Conservation (phyloP, 2,888 invertebrate genomes). For the Synergus laeviventris region DNA sequence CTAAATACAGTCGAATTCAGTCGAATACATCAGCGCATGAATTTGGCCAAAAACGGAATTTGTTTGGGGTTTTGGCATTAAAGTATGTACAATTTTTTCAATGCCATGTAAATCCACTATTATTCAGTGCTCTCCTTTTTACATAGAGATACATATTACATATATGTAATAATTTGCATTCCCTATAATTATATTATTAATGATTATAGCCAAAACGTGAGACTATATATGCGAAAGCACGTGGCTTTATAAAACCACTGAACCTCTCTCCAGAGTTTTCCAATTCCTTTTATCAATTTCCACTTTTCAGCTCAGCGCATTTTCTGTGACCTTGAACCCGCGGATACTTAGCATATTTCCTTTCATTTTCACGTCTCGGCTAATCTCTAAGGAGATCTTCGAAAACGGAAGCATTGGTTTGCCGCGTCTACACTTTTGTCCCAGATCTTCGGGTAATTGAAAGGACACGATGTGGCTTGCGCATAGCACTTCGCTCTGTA, state of each 20-base stretch:
- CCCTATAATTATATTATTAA: too few species aligned
- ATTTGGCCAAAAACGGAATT: too few species aligned
- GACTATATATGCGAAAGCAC: background rate
- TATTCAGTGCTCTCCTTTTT: too few species aligned
- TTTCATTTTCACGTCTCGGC: conserved; percentile 22
- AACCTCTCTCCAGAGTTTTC: background rate
- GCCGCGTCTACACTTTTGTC: background rate
- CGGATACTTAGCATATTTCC: conserved; percentile 1
- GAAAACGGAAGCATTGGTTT: conserved; percentile 7
- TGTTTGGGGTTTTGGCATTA: too few species aligned
- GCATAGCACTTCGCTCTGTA: background rate
- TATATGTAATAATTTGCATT: too few species aligned
- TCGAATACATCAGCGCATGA: too few species aligned
- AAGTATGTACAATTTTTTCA: too few species aligned
- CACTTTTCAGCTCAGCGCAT: background rate
- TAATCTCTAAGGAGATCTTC: conserved; percentile 33
- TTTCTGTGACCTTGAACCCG: conserved; percentile 33
- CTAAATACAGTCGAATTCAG: too few species aligned
- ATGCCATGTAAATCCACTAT: too few species aligned
- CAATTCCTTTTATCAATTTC: background rate
- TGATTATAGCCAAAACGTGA: background rate
- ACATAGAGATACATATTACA: too few species aligned
- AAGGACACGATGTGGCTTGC: conserved; percentile 13
- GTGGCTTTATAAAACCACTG: background rate
- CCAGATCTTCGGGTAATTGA: conserved; percentile 15